phyloP scores from a whole-genome alignment of 2,888 invertebrate genomes.

The Xanthorhoe spadicearia region DNA sequence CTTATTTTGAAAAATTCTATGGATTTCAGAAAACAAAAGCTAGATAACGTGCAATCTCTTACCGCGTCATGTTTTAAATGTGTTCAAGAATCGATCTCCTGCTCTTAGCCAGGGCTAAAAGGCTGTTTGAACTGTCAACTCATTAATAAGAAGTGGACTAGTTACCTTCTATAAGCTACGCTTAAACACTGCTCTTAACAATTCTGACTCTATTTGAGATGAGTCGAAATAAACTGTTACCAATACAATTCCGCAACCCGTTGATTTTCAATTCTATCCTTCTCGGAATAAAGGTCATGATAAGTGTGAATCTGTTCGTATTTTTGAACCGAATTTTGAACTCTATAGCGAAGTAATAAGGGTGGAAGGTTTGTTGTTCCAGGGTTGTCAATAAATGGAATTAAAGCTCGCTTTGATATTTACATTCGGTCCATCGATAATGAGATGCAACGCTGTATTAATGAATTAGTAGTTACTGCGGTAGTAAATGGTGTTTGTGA shows the following conservation, averaged over 20 bases:
- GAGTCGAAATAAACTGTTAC: conserved; percentile 45
- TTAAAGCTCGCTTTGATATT: conserved; percentile 66
- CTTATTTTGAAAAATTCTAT: too few species aligned
- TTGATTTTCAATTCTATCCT: conserved; percentile 16
- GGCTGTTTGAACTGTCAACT: too few species aligned
- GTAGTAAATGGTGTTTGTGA: conserved; percentile 33
- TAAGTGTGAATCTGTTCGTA: conserved; percentile 1
- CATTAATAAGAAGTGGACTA: too few species aligned
- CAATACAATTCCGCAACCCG: conserved; percentile 23
- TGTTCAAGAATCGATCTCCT: too few species aligned
- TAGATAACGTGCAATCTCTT: too few species aligned
- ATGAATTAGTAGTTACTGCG: conserved; percentile 37
- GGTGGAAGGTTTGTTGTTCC: background rate
- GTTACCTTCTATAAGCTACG: conserved; percentile 7
- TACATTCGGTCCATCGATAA: conserved; percentile 59
- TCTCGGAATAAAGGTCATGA: conserved; percentile 1
- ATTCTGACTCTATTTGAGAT: conserved; percentile 51
- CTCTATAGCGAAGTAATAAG: background rate
- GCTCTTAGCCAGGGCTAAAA: too few species aligned
- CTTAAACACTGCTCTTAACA: conserved; percentile 58
- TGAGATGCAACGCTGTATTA: conserved; percentile 54
- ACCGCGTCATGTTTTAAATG: too few species aligned
- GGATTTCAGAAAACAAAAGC: too few species aligned
- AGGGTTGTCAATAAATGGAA: conserved; percentile 52
- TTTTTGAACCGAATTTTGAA: background rate